Evolutionary conservation across 1,140 invertebrate genomes (phyloP), one percentile per base, ranked within the genome.

Genomic region (Drosophila suzukii): DNA sequence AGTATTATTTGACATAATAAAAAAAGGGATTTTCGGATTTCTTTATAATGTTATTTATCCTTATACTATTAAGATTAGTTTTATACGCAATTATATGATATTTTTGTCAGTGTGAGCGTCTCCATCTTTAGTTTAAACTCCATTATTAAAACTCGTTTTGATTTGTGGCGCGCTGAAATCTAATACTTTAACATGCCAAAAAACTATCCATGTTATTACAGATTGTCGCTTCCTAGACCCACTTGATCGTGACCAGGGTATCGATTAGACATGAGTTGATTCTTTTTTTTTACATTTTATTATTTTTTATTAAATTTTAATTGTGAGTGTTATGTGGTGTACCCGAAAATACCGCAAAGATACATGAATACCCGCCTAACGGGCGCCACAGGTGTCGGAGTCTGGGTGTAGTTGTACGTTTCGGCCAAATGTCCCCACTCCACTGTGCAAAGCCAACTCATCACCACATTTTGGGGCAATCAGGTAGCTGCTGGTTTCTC

Each of bases 281-380:
- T 34, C 15, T 13, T 55, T 49, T 60, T 65, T 62, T 38, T 8
- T 36, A 36, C 20, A 43, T 54, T 86, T 75, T 78, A 63, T 63
- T 74, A 62, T 72, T 61, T 83, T 86, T 79, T 83, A 85, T 75
- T 65, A 61, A 66, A 70, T 66, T 71, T 80, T 84, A 84, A 83
- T 83, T 83, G 76, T 80, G 75, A 80, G 71, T 63, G 60, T 74
- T 75, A 50, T 75, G 56, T 30, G 17, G 47, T 27, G 32, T 57
- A 58, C 44, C 36, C 58, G 30, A 65, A 58, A 73, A 41, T 47
- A 62, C 50, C 51, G 30, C 49, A 34, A 51, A 51, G 47, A 50
- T 50, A 66, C 54, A 66, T 49, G 67, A 68, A 34, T 66, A 77
- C 62, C 61, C 79, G 81, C 83, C 78, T 86, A 85, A 85, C 83